Base-by-base conservation (phyloP, 2,888 invertebrate species). In the Bembecia ichneumoniformis region DNA sequence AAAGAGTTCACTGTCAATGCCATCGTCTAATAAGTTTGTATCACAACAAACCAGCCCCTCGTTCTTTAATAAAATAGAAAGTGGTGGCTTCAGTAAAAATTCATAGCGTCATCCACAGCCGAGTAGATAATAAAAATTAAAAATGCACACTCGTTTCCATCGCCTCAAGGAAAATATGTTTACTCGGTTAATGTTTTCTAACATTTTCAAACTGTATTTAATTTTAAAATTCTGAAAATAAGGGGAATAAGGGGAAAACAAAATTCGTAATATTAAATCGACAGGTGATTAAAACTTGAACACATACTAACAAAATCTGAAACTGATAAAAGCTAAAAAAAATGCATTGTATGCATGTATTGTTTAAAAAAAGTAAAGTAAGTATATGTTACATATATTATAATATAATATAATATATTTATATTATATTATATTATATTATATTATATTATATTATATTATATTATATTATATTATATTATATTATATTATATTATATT, bases 101-200 rank as follows among this genome's bases (percentile, higher is more conserved):
- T 84, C 78, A 83, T 56, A 64, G 66, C 74, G 80, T 79, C 83
- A 81, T 80, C 74, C 68, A 58, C 63, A 62, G 66, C 64, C 64
- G 70, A 68, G 71, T 67, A 75, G 76, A 60, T 67, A 75, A 28
- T 84, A 73, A 83, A 82, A 75, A 82, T 84, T 84, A 84, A 84
- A 83, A 74, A 82, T 82, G 83, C 82, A 83, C 83, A 81, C 77
- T 65, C 67, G 71, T 58, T 68, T 59, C 58, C 64, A 64, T 63
- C 65, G 77, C 78, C 80, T 78, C 74, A 77, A 82, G 81, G 79
- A 83, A 83, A 82, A 77, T 68, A 75, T 76, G 77, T 72, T 71
- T 60, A 68, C 66, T 60, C 59, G 62, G 66, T 63, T 63, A 64
- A 70, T 59, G 56, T 56, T 59, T 67, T 60, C 55, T 74, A 58